Percentiles rank a stretch among this genome's conserved stretches.
phyloP scores from a whole-genome alignment of 1,140 invertebrate genomes.

The Elysia chlorotica region DNA sequence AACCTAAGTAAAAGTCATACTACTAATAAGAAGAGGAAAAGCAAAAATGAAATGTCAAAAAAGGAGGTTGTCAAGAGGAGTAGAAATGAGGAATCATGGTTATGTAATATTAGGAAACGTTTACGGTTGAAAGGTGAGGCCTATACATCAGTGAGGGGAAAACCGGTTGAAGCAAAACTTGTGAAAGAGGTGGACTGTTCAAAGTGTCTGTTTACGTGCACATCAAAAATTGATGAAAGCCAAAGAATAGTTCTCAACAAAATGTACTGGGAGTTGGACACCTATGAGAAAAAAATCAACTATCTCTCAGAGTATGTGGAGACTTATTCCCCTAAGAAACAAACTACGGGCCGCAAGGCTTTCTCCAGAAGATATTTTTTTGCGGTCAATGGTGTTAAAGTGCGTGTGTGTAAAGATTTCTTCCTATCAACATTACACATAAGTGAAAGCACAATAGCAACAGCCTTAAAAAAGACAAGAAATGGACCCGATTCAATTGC shows the following conservation, averaged over 20 bases:
- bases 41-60: constrained; percentile 5
- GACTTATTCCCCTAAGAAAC: constrained; percentile 14
- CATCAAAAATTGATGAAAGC: not conserved
- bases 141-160: constrained; percentile 12
- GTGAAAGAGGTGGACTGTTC: constrained; percentile 15
- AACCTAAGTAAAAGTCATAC: too few relatives aligned
- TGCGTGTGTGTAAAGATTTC: constrained; percentile 16
- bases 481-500: constrained; percentile 7
- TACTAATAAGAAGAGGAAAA: too few relatives aligned
- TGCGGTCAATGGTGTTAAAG: constrained; percentile 1
- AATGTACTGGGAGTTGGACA: constrained; percentile 10
- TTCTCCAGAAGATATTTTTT: constrained; percentile 17
- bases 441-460: constrained; percentile 19
- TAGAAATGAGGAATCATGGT: constrained; percentile 17
- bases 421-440: constrained; percentile 12
- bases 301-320: constrained; percentile 7
- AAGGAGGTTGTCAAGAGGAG: constrained; percentile 7
- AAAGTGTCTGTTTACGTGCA: constrained; percentile 13
- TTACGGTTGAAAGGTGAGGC: constrained; percentile 17
- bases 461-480: constrained; percentile 4
- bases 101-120: constrained; percentile 11
- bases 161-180: constrained; percentile 3
- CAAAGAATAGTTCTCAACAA: not conserved
- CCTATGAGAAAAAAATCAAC: constrained; percentile 14
- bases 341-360: constrained; percentile 9